Evolutionary conservation across 2,113 vertebrate genomes (phyloP).

Genomic region (Ammodramus savannarum): DNA sequence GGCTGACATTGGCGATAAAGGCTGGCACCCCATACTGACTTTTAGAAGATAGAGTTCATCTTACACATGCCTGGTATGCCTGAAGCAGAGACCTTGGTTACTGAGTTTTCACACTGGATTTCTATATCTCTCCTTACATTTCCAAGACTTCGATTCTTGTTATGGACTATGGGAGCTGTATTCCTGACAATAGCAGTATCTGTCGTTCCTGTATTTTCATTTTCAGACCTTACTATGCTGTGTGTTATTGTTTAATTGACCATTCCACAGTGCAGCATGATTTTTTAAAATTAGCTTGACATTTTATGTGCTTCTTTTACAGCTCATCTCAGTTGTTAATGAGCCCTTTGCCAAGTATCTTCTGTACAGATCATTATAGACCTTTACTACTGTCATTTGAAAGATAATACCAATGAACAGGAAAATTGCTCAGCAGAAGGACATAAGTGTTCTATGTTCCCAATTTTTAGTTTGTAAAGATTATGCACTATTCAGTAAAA

Average conservation of each 20-base stretch:
- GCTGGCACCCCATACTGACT: not conserved
- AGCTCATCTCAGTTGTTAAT: constrained; percentile 47
- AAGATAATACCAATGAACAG: constrained; percentile 25
- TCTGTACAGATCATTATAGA: constrained; percentile 3
- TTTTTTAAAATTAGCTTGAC: constrained; percentile 32
- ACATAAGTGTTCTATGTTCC: not conserved
- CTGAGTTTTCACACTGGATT: not conserved
- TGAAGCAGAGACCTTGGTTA: not conserved
- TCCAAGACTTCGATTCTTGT: not conserved
- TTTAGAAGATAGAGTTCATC: not conserved
- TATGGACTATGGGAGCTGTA: not conserved
- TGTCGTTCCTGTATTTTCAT: not conserved
- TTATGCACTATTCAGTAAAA: not conserved
- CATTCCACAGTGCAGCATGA: not conserved
- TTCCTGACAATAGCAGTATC: not conserved
- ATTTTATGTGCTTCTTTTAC: constrained; percentile 45
- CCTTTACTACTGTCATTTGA: constrained; percentile 34
- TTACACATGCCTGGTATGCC: not conserved
- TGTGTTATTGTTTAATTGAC: constrained; percentile 18
- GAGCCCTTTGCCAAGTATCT: not conserved
- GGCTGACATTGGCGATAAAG: rapidly evolving
- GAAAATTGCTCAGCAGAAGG: constrained; percentile 4
- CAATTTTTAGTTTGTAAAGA: not conserved
- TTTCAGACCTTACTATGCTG: not conserved
- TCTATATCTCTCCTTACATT: not conserved